Conservation (phyloP, 2,888 invertebrate species). For the Trachelus tabidus region DNA sequence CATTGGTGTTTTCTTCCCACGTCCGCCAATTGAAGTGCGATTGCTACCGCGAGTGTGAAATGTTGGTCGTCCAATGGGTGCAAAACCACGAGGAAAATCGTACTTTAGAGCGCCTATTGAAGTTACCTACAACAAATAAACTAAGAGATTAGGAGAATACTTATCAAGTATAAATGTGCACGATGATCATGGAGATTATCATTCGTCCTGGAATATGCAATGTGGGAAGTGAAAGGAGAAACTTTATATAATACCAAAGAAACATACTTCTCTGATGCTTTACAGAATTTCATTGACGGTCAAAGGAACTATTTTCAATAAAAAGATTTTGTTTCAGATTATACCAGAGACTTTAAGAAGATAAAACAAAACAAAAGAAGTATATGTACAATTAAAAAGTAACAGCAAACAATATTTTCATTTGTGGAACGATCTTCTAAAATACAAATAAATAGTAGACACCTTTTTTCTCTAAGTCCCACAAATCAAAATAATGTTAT, state of each 20-base stretch:
- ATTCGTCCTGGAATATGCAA: background rate
- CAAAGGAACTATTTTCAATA: background rate
- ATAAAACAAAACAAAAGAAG: background rate
- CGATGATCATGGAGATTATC: background rate
- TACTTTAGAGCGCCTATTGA: conserved; percentile 64
- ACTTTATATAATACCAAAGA: background rate
- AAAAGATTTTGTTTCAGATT: background rate
- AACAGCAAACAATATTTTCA: background rate
- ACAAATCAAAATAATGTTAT: conserved; percentile 35
- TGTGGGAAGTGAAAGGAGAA: background rate
- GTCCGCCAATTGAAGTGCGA: conserved; percentile 50
- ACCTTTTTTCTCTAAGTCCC: background rate
- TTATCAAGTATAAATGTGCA: background rate
- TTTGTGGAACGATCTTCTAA: background rate
- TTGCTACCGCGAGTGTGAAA: conserved; percentile 55
- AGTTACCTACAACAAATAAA: conserved; percentile 55
- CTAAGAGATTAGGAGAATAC: background rate
- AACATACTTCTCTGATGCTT: background rate
- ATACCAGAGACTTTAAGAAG: background rate
- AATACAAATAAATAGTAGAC: background rate
- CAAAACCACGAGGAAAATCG: conserved; percentile 51
- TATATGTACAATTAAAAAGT: background rate
- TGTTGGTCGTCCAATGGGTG: conserved; percentile 52
- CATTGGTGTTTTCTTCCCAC: conserved; percentile 62
- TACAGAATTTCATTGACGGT: background rate